Percentiles rank a stretch among this genome's conserved stretches.
phyloP scores from a whole-genome alignment of 2,888 invertebrate species.

The Diloba caeruleocephala region DNA sequence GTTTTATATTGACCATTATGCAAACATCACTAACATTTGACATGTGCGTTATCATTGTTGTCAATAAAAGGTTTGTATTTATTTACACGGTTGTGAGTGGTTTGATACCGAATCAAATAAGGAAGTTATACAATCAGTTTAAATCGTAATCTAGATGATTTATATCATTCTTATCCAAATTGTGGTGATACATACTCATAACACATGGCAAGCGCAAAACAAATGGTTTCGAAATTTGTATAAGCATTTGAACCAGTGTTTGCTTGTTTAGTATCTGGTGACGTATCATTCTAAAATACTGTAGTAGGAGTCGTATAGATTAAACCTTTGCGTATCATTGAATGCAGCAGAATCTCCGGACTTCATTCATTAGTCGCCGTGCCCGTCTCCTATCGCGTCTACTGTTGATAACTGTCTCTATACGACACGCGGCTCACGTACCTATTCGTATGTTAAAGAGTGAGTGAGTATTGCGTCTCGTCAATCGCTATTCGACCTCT shows the following conservation, averaged over 20 bases:
- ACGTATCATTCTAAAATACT: slow-evolving; percentile 11
- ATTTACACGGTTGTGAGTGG: slow-evolving; percentile 17
- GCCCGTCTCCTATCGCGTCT: slow-evolving; percentile 67
- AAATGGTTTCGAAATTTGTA: slow-evolving; percentile 24
- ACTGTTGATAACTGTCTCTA: slow-evolving; percentile 66
- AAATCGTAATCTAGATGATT: slow-evolving; percentile 37
- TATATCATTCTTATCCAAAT: slow-evolving; percentile 37
- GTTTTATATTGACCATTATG: slow-evolving; percentile 37
- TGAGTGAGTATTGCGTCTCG: slow-evolving; percentile 60
- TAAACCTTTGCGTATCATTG: slow-evolving; percentile 29
- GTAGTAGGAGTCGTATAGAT: slow-evolving; percentile 24
- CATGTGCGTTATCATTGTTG: slow-evolving; percentile 36
- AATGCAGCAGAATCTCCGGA: slow-evolving; percentile 46
- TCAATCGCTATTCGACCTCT: slow-evolving; percentile 57
- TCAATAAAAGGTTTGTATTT: slow-evolving; percentile 38
- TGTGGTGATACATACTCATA: slow-evolving; percentile 44
- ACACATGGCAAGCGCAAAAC: slow-evolving; percentile 27
- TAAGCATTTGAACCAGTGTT: slow-evolving; percentile 16
- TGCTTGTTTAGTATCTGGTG: slow-evolving; percentile 11
- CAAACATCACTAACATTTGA: slow-evolving; percentile 39
- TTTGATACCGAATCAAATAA: slow-evolving; percentile 31
- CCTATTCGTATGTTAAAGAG: slow-evolving; percentile 48
- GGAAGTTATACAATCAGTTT: slow-evolving; percentile 35
- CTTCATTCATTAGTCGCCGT: slow-evolving; percentile 69
- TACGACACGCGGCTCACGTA: slow-evolving; percentile 48